Evolutionary conservation across 2,888 invertebrate species (phyloP).

Genomic region (Strigamia transsilvanica): DNA sequence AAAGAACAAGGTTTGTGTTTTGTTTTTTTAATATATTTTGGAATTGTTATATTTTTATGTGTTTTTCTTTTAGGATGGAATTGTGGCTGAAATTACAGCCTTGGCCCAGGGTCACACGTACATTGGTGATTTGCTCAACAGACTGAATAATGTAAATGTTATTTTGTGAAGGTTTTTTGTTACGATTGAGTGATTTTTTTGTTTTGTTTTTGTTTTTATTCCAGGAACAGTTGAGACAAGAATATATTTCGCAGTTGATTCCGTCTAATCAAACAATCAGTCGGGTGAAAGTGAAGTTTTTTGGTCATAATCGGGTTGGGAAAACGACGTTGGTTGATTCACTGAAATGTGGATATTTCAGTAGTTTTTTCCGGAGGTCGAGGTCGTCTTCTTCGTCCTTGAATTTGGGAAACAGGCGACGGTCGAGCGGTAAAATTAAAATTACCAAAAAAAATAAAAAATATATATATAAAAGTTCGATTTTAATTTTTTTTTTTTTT

Average conservation of each 20-base stretch:
- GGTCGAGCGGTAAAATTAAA: slow-evolving; percentile 50
- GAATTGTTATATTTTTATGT: neutral
- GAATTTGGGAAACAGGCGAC: slow-evolving; percentile 48
- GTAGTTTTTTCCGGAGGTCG: slow-evolving; percentile 70
- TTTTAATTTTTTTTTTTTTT: no score
- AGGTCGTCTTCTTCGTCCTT: slow-evolving; percentile 57
- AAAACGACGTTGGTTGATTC: slow-evolving; percentile 75
- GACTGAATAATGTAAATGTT: slow-evolving; percentile 70
- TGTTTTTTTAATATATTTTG: neutral
- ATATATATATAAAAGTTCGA: neutral
- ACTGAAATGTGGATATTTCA: slow-evolving; percentile 74
- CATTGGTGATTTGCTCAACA: slow-evolving; percentile 74
- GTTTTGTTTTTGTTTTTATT: neutral
- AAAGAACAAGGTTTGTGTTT: slow-evolving; percentile 67
- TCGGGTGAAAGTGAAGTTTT: slow-evolving; percentile 74
- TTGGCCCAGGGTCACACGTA: slow-evolving; percentile 76
- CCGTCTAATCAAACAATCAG: slow-evolving; percentile 69
- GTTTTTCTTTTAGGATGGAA: slow-evolving; percentile 70
- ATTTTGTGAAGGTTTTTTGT: neutral
- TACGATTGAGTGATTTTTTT: neutral
- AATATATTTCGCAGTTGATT: slow-evolving; percentile 72
- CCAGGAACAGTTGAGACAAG: slow-evolving; percentile 66
- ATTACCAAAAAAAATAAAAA: neutral
- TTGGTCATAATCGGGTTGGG: slow-evolving; percentile 78
- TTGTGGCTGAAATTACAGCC: slow-evolving; percentile 79